Percentiles rank a stretch among this genome's conserved stretches.
phyloP scores from a whole-genome alignment of 1,140 invertebrate species.

The Drosophila leontia region DNA sequence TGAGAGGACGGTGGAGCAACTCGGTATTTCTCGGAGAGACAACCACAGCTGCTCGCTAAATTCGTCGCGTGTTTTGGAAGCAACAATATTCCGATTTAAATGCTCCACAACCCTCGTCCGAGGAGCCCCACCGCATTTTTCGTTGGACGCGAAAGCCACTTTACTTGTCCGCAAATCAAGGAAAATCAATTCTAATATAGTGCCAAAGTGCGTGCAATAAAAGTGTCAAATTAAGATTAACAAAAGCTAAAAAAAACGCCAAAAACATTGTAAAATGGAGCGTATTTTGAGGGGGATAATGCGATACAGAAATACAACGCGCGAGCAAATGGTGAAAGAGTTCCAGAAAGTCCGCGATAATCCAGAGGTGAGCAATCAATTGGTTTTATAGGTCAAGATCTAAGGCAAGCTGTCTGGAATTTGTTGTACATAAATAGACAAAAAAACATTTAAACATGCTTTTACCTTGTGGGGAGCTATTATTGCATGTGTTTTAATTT shows the following conservation, averaged over 20 bases:
- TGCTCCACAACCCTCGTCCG: conserved; percentile 37
- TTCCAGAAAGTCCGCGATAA: conserved; percentile 94
- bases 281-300: conserved; percentile 94
- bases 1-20: conserved; percentile 16
- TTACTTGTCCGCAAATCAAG: conserved; percentile 33
- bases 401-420: conserved; percentile 21
- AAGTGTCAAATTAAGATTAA: conserved; percentile 48
- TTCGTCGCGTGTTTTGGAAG: conserved; percentile 67
- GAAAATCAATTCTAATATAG: conserved; percentile 35
- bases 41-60: conserved; percentile 44
- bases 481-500: conserved; percentile 28
- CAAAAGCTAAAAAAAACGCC: background rate
- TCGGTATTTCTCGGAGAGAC: conserved; percentile 27
- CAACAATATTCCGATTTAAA: conserved; percentile 73
- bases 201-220: conserved; percentile 52
- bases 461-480: conserved; percentile 30
- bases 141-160: conserved; percentile 23
- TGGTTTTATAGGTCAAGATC: conserved; percentile 26
- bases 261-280: conserved; percentile 88
- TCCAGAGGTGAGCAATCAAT: conserved; percentile 90
- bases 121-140: conserved; percentile 43
- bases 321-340: conserved; percentile 94
- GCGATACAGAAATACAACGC: conserved; percentile 92
- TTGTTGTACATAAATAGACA: background rate
- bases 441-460: conserved; percentile 12